Conservation (phyloP, 2,113 vertebrate genomes). For the Spermophilus dauricus region DNA sequence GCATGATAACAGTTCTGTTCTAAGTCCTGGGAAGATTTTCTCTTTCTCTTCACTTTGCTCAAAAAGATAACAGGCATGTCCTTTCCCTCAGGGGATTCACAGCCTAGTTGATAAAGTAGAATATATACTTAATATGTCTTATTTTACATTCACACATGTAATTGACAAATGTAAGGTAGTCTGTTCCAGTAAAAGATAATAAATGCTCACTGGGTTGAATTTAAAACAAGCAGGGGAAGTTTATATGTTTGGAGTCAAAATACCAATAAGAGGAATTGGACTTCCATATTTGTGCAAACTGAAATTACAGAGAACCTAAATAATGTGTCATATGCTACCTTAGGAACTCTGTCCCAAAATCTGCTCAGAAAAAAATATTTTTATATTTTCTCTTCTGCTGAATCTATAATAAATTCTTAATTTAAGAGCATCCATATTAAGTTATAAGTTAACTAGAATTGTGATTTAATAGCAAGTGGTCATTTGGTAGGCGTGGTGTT, state of each 20-base stretch:
- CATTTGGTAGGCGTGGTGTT: not conserved
- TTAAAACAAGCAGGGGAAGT: conserved; percentile 49
- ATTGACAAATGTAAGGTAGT: not conserved
- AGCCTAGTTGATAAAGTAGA: conserved; percentile 10
- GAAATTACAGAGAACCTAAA: conserved; percentile 52
- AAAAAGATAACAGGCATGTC: not conserved
- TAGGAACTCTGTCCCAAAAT: conserved; percentile 59
- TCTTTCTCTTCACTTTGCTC: conserved; percentile 53
- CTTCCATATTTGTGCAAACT: conserved; percentile 67
- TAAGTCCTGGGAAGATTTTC: conserved; percentile 10
- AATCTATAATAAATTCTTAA: conserved; percentile 30
- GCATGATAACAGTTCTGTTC: not conserved
- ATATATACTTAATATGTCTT: conserved; percentile 30
- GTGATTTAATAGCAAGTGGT: not conserved
- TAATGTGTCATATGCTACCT: conserved; percentile 41
- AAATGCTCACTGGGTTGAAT: conserved; percentile 23
- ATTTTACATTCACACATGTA: not conserved
- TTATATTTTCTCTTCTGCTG: conserved; percentile 33
- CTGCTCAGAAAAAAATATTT: not conserved
- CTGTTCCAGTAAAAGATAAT: conserved; percentile 38
- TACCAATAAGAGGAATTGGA: conserved; percentile 54
- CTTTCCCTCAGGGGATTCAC: not conserved
- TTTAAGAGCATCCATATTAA: conserved; percentile 12
- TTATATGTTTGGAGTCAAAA: conserved; percentile 74
- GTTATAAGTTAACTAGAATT: conserved; percentile 2